Evolutionary conservation across 1,140 invertebrate species (phyloP), one percentile per base, ranked within the genome.

Genomic region (Leptoteleia sp.): DNA sequence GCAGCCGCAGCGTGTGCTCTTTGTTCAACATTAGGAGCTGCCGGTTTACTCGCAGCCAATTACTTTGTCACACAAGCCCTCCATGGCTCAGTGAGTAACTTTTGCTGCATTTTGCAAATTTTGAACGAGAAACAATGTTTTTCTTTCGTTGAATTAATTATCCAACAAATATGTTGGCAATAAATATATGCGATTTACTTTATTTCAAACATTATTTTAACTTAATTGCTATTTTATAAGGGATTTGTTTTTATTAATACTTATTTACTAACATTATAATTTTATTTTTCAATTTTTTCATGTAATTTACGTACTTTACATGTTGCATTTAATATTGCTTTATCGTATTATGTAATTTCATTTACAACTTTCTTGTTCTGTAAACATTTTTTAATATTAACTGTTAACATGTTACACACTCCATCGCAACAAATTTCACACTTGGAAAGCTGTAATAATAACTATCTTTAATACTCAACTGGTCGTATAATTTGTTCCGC

Each of bases 11-110:
- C 91, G 0, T 92, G 91, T 79, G 91, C 91, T 2, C 81, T 92
- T 1, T 91, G 91, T 81, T 91, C 91, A 33, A 92, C 91, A 1
- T 83, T 92, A 9, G 91, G 91, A 0, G 91, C 91, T 22, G 91
- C 91, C 2, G 91, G 91, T 7, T 76, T 91, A 38, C 82, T 92
- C 12, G 91, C 90, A 13, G 91, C 91, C n/a, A 92, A 91, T 84
- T 92, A 92, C 76, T 91, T 91, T 22, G 91, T 92, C 45, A 91
- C 88, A 1, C 91, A 92, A 81, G 91, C 91, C 25, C 82, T 92
- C 27, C 91, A 91, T 64, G 91, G 91, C 42, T 92, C 91, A 9
- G 91, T 92, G 82, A 90, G 89, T 89, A 48, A 31, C 37, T 40
- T 4, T n/a, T n/a, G n/a, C n/a, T n/a, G n/a, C n/a, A n/a, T n/a